Base-by-base conservation (phyloP, 2,113 vertebrate genomes). In the Pogonocichla stellata region DNA sequence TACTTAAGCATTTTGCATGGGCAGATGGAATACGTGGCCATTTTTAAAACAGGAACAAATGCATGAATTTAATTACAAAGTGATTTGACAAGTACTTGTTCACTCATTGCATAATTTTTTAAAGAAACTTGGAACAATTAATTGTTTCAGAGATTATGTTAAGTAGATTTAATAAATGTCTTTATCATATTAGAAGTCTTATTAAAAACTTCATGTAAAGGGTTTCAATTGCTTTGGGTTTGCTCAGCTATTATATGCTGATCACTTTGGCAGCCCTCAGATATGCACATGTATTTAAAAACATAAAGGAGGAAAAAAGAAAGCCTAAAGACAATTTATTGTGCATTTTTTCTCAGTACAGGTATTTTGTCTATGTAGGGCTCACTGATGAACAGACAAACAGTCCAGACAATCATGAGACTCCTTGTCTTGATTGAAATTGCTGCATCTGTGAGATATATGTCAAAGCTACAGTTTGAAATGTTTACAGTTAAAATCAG, bases 21-120 rank as follows among this genome's bases (percentile, higher is more conserved):
- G 95, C 98, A 98, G 98, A 98, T 98, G 98, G 98, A 97, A 88
- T 82, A 90, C 83, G 86, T 97, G 96, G 94, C 95, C 97, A 97
- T 98, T 98, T 98, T 95, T 95, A 96, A 98, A 96, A 95, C 58
- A 94, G 89, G 71, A 98, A 97, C 96, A 98, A 97, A 97, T 97
- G 96, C 77, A 97, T 96, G 97, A 97, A 97, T 98, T 97, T 97
- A 97, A 98, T 98, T 97, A 96, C 79, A 88, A 97, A 94, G 80
- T 89, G 79, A 96, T 96, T 94, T 98, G 97, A 98, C 97, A 97
- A 95, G 93, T 69, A 88, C 80, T 94, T 96, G 36, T 93, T 93
- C 88, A 78, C 66, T 93, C 40, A 7, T 96, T 95, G 96, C 74
- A 96, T 97, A 93, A 96, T 97, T 94, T 91, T 96, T 85, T 84